These are phyloP conservation scores for Amblyraja radiata DNA, from an alignment of 2,797 vertebrate genomes.

Conservation along the genomic window DNA sequence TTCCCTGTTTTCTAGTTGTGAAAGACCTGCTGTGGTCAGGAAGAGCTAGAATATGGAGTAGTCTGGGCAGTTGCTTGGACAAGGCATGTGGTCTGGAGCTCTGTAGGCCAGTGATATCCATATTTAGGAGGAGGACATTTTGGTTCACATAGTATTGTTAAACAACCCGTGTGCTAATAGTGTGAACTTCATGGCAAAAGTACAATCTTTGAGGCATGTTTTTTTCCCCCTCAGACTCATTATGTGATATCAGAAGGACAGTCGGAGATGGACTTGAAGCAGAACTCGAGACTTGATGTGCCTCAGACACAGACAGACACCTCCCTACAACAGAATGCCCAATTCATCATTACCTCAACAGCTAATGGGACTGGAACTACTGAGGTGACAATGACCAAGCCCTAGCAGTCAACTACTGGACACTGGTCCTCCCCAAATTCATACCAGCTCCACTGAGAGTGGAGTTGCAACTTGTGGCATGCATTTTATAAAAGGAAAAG, in stretches of 20 bases:
- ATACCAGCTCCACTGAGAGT: neutral
- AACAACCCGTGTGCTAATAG: neutral
- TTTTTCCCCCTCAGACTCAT: constrained; percentile 68
- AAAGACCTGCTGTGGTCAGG: too few species aligned
- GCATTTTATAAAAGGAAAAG: constrained; percentile 25
- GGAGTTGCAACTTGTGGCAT: constrained; percentile 32
- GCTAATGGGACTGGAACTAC: constrained; percentile 71
- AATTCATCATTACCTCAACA: constrained; percentile 92
- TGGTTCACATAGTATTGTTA: neutral
- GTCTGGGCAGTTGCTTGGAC: too few species aligned
- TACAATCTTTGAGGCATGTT: neutral
- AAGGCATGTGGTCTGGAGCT: neutral
- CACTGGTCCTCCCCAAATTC: neutral
- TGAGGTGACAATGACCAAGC: constrained; percentile 84
- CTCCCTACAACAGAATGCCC: constrained; percentile 74
- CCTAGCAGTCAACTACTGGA: constrained; percentile 54
- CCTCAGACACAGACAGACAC: constrained; percentile 60
- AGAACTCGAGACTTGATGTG: constrained; percentile 53
- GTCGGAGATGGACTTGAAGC: constrained; percentile 78
- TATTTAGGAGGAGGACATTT: neutral
- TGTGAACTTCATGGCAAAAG: neutral
- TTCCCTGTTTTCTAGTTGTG: too few species aligned
- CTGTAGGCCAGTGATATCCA: neutral
- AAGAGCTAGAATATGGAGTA: neutral
- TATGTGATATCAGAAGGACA: constrained; percentile 93